Evolutionary conservation across 2,888 invertebrate genomes (phyloP), one percentile per base, ranked within the genome.

Genomic region (Loripinus fragilis): DNA sequence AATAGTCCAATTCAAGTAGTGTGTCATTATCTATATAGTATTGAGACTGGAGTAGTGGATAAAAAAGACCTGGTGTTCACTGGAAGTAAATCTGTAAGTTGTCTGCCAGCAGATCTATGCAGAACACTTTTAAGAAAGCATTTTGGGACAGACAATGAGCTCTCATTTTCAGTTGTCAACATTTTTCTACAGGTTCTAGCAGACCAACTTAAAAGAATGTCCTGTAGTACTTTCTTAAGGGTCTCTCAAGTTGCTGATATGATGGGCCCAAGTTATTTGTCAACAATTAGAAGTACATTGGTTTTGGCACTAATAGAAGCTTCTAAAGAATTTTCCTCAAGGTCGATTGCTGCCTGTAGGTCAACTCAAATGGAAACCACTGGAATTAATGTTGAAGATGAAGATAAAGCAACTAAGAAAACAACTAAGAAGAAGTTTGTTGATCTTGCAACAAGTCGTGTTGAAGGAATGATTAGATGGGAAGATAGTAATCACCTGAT

Each of bases 171-270:
- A 35, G 60, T 84, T 28, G 70, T 88, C 2, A 74, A 83, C 28
- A 81, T 80, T 15, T 87, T 87, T 45, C 10, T 88, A 1, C 80
- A 83, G 71, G 85, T 88, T n/a, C 71, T 88, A 38, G 83, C 87
- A 23, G 87, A 88, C 65, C 88, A 89, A 65, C 67, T 89, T n/a
- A 89, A 88, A 41, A 89, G 86, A 71, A 72, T 88, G 60, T 84
- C 86, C 7, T 68, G 79, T 17, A 89, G 87, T 75, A 67, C 80
- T 17, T 89, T 85, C 69, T 88, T 88, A 42, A 73, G 76, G 70
- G 65, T 74, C 17, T 60, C 67, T 17, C 66, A 74, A 25, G 71
- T 83, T 7, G 64, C 25, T 25, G 83, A 83, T 35, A 83, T 83
- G 83, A 45, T 73, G 41, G 81, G 83, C 38, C 35, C 69, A 8